Percentiles rank a stretch among this genome's conserved stretches.
phyloP scores from a whole-genome alignment of 2,888 invertebrate genomes.

The Oxyteleia sp. region DNA sequence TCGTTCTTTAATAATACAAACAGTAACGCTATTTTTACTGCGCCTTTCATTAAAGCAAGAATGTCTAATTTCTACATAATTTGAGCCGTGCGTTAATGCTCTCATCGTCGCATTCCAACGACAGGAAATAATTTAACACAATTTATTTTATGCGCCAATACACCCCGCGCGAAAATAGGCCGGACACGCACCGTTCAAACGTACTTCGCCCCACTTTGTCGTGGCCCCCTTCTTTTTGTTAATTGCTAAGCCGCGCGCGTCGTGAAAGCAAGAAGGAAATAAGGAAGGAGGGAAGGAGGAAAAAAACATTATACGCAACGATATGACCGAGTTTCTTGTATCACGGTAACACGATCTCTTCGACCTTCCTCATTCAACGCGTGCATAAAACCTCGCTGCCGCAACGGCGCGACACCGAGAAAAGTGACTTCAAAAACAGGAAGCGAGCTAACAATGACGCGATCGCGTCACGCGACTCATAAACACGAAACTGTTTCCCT shows the following conservation, averaged over 20 bases:
- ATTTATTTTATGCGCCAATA: constrained; percentile 9
- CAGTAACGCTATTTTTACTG: constrained; percentile 32
- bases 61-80: constrained; percentile 49
- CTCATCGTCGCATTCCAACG: constrained; percentile 8
- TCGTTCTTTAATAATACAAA: constrained; percentile 35
- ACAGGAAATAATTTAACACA: constrained; percentile 8
- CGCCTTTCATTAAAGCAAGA: constrained; percentile 36
- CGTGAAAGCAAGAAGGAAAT: constrained; percentile 61
- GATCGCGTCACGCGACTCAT: constrained; percentile 67
- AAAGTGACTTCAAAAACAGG: constrained; percentile 54
- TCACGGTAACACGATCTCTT: constrained; percentile 75
- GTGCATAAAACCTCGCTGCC: constrained; percentile 64
- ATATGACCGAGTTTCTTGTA: constrained; percentile 82
- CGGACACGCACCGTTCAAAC: background rate
- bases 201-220: background rate
- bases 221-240: constrained; percentile 4
- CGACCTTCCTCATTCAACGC: constrained; percentile 74
- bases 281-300: constrained; percentile 4
- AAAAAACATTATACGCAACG: constrained; percentile 57
- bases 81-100: constrained; percentile 1
- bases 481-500: constrained; percentile 62
- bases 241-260: constrained; percentile 49
- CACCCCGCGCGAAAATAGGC: background rate
- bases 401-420: constrained; percentile 42
- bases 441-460: constrained; percentile 48